Conservation (phyloP, 2,797 vertebrate genomes). For the Vespertilio murinus region DNA sequence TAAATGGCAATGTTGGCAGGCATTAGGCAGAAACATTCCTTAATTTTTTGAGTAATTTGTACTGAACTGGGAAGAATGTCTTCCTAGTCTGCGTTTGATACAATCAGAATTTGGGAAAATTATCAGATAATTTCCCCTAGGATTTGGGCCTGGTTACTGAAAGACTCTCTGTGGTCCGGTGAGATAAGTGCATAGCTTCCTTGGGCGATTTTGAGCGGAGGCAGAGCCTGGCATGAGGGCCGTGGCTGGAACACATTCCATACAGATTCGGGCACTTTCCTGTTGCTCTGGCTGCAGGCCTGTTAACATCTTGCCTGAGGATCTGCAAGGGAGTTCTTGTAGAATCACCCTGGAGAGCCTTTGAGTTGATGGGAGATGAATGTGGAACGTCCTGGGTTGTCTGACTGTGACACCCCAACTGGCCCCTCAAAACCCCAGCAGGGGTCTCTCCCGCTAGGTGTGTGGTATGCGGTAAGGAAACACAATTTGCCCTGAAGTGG, state of each 20-base stretch:
- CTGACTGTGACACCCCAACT: neutral
- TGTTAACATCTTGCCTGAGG: neutral
- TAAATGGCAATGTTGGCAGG: neutral
- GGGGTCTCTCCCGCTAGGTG: neutral
- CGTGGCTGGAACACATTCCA: neutral
- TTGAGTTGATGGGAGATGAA: neutral
- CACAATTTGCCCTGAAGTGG: neutral
- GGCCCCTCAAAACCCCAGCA: neutral
- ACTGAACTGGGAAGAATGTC: neutral
- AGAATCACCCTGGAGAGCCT: neutral
- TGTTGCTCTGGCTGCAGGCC: neutral
- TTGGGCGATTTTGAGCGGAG: neutral
- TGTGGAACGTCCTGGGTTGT: neutral
- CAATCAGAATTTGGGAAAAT: neutral
- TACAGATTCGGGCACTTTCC: rapidly evolving
- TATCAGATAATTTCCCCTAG: neutral
- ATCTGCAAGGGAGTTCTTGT: neutral
- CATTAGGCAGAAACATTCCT: neutral
- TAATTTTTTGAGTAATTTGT: neutral
- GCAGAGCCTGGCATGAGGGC: neutral
- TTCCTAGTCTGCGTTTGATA: neutral
- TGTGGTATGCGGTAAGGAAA: neutral
- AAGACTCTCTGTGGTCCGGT: neutral
- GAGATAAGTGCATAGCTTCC: neutral
- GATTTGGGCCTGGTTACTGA: neutral